phyloP scores from a whole-genome alignment of 2,888 invertebrate genomes.

The Malacosoma neustria region DNA sequence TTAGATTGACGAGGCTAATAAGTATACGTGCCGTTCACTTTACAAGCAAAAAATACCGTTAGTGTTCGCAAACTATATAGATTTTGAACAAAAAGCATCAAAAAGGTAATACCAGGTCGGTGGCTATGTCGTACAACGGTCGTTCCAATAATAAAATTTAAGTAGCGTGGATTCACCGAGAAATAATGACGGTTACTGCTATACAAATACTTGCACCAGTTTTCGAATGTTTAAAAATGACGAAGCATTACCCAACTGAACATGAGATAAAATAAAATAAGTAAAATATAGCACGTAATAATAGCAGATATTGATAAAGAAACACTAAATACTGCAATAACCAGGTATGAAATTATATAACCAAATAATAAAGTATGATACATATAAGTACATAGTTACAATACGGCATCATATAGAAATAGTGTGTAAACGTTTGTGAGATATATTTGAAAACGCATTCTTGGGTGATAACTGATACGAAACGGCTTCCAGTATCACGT shows the following conservation, averaged over 20 bases:
- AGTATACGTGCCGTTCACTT: conserved; percentile 41
- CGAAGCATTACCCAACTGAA: too few relatives aligned
- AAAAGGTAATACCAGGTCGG: conserved; percentile 57
- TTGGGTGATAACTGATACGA: not conserved
- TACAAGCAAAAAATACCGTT: conserved; percentile 54
- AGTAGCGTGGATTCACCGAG: conserved; percentile 24
- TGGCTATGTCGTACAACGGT: conserved; percentile 61
- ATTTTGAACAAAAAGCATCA: conserved; percentile 62
- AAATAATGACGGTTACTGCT: conserved; percentile 7
- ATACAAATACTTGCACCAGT: too few relatives aligned
- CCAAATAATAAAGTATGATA: too few relatives aligned
- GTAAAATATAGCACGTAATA: not conserved
- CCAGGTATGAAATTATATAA: too few relatives aligned
- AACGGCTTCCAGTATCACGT: conserved; percentile 18
- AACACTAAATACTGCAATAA: too few relatives aligned
- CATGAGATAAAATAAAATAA: not conserved
- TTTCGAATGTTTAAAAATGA: too few relatives aligned
- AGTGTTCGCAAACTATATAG: conserved; percentile 58
- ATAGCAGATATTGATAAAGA: not conserved
- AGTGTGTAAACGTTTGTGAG: not conserved
- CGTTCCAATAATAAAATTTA: conserved; percentile 48
- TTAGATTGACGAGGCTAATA: conserved; percentile 49
- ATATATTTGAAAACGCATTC: not conserved
- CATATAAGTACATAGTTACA: too few relatives aligned
- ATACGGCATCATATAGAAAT: too few relatives aligned